Evolutionary conservation across 1,140 invertebrate genomes (phyloP).

Genomic region (Campoletis sonorensis): DNA sequence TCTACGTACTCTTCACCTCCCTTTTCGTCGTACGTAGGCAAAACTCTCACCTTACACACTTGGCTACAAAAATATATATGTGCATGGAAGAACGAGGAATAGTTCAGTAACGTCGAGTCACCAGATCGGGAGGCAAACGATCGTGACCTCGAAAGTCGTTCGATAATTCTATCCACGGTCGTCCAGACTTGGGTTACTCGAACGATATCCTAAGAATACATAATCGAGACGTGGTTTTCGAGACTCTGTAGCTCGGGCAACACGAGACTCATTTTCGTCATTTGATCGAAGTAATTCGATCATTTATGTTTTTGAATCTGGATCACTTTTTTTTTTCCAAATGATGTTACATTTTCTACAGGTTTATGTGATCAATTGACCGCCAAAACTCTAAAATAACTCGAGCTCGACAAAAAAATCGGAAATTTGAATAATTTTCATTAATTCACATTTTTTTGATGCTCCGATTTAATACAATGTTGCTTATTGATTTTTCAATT

Average conservation of each 20-base stretch:
- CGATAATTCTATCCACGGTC: conserved; percentile 68
- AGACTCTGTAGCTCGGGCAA: too few species aligned
- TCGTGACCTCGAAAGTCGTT: conserved; percentile 72
- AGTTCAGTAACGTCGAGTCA: conserved; percentile 47
- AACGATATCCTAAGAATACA: conserved; percentile 62
- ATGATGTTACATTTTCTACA: too few species aligned
- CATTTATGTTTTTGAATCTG: too few species aligned
- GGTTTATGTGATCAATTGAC: too few species aligned
- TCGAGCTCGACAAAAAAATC: too few species aligned
- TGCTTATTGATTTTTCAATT: too few species aligned
- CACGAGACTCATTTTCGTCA: not conserved
- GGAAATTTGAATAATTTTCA: too few species aligned
- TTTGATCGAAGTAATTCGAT: not conserved
- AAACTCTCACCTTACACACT: conserved; percentile 65
- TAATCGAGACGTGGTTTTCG: conserved; percentile 53
- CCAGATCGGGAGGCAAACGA: conserved; percentile 48
- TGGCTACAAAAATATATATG: not conserved
- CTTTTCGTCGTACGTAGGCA: conserved; percentile 38
- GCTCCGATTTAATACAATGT: too few species aligned
- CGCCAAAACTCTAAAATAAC: too few species aligned
- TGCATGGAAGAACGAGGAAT: not conserved
- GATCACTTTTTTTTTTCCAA: too few species aligned
- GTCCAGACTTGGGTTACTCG: conserved; percentile 57
- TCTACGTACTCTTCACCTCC: conserved; percentile 39
- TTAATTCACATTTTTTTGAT: too few species aligned